Evolutionary conservation across 2,888 invertebrate species (phyloP).

Genomic region (Deilephila elpenor): DNA sequence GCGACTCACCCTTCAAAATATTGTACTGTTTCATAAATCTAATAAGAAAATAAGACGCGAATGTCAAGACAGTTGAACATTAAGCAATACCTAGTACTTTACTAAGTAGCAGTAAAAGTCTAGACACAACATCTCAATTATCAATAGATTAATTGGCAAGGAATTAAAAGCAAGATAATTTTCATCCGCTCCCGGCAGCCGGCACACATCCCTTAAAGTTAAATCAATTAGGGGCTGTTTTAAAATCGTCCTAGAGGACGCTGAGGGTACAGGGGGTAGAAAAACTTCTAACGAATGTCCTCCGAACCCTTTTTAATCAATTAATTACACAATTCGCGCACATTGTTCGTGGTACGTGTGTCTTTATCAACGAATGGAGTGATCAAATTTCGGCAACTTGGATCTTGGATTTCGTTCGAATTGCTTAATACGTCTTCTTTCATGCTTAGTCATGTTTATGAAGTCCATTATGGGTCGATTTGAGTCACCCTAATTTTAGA

Average conservation of each 20-base stretch:
- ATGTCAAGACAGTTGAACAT: not conserved
- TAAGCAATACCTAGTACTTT: not conserved
- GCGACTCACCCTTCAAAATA: too few species aligned
- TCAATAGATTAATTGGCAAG: slow-evolving; percentile 26
- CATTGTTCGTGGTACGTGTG: slow-evolving; percentile 56
- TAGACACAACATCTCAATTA: slow-evolving; percentile 17
- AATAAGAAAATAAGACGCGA: too few species aligned
- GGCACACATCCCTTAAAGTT: slow-evolving; percentile 64
- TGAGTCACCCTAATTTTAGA: too few species aligned
- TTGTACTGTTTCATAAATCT: too few species aligned
- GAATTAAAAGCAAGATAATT: slow-evolving; percentile 30
- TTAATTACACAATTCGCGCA: slow-evolving; percentile 75
- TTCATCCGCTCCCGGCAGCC: slow-evolving; percentile 39
- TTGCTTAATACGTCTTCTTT: too few species aligned
- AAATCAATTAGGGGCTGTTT: slow-evolving; percentile 74
- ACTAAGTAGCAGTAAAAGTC: not conserved
- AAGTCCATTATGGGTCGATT: too few species aligned
- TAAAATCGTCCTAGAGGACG: slow-evolving; percentile 57
- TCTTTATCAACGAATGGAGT: slow-evolving; percentile 32
- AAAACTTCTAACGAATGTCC: slow-evolving; percentile 79
- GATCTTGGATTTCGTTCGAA: not conserved
- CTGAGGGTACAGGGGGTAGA: slow-evolving; percentile 58
- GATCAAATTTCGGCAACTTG: slow-evolving; percentile 1
- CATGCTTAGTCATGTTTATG: too few species aligned
- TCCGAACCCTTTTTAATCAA: slow-evolving; percentile 78